phyloP scores from a whole-genome alignment of 2,888 invertebrate species.

The Eupithecia subfuscata region DNA sequence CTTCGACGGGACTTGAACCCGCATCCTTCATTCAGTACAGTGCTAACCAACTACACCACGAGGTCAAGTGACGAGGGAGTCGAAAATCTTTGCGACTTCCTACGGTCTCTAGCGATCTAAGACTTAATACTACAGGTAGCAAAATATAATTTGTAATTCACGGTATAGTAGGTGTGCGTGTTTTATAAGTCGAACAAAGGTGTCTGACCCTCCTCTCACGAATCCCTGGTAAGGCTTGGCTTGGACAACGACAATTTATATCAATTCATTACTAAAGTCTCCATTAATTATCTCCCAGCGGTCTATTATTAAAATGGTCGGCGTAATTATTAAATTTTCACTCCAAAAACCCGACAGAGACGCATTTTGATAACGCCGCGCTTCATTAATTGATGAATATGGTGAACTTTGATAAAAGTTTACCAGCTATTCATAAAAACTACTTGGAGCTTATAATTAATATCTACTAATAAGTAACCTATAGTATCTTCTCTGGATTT shows the following conservation, averaged over 20 bases:
- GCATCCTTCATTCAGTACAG: too few species aligned
- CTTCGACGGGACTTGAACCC: too few species aligned
- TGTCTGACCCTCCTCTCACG: not conserved
- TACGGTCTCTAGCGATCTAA: too few species aligned
- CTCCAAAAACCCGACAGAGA: conserved; percentile 27
- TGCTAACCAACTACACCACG: too few species aligned
- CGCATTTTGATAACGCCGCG: conserved; percentile 16
- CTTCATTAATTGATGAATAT: conserved; percentile 29
- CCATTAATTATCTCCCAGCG: conserved; percentile 38
- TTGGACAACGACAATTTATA: conserved; percentile 37
- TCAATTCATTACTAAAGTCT: conserved; percentile 42
- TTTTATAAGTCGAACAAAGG: not conserved
- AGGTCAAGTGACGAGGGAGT: too few species aligned
- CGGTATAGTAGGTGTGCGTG: not conserved
- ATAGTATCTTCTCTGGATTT: too few species aligned
- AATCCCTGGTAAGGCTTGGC: conserved; percentile 23
- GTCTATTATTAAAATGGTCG: conserved; percentile 43
- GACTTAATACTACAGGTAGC: rapidly evolving
- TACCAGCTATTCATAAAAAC: not conserved
- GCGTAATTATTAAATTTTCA: conserved; percentile 40
- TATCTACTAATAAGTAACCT: too few species aligned
- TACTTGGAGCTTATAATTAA: not conserved
- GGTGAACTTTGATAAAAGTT: not conserved
- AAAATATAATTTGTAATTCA: not conserved
- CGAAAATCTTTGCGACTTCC: too few species aligned